Percentiles rank a stretch among this genome's conserved stretches.
These are phyloP conservation scores for Spodoptera picta DNA, from an alignment of 2,888 invertebrate species.

Conservation along the genomic window DNA sequence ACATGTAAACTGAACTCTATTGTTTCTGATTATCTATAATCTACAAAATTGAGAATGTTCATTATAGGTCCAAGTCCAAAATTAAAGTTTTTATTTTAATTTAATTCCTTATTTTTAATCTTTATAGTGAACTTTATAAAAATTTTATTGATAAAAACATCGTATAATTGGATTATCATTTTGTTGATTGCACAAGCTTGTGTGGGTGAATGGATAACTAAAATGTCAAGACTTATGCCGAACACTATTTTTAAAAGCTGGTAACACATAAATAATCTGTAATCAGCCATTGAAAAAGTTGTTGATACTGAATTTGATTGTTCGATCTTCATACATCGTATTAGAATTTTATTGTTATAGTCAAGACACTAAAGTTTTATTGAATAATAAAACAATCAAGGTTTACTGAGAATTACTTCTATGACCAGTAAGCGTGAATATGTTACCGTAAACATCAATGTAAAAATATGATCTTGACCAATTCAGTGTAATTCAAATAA, in stretches of 20 bases:
- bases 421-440: slow-evolving; percentile 11
- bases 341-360: slow-evolving; percentile 16
- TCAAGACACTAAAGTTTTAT: not conserved
- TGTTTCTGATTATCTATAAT: too few species aligned
- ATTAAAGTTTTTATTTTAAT: too few species aligned
- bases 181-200: too few species aligned
- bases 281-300: slow-evolving; percentile 51
- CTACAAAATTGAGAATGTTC: too few species aligned
- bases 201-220: too few species aligned
- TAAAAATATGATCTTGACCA: slow-evolving; percentile 55
- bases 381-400: slow-evolving; percentile 3
- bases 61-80: too few species aligned
- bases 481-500: slow-evolving; percentile 47
- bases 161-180: too few species aligned
- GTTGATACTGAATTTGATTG: slow-evolving; percentile 50
- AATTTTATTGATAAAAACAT: too few species aligned
- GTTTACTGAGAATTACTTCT: slow-evolving; percentile 1
- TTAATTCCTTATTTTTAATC: too few species aligned
- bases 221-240: too few species aligned
- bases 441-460: slow-evolving; percentile 33
- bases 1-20: too few species aligned
- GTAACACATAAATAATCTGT: slow-evolving; percentile 31
- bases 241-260: slow-evolving; percentile 5
- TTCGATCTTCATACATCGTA: slow-evolving; percentile 32
- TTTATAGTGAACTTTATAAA: too few species aligned